phyloP scores from a whole-genome alignment of 2,113 vertebrate species.

The Baryphthengus martii region DNA sequence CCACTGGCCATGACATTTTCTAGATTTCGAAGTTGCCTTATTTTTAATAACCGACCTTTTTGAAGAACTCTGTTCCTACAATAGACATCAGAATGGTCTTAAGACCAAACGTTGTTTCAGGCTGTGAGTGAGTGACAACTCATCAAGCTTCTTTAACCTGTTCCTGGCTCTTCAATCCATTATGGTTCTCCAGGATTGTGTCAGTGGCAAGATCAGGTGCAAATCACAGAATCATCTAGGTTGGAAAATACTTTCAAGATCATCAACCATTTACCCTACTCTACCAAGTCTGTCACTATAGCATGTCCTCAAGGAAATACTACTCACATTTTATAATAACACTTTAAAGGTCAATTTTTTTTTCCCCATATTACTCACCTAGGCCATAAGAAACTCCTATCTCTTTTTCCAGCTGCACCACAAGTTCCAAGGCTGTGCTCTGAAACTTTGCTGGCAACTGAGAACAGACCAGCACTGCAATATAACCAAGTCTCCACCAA shows the following conservation, averaged over 20 bases:
- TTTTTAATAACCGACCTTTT: background rate
- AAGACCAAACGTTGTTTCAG: background rate
- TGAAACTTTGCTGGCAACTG: background rate
- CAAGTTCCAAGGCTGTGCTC: background rate
- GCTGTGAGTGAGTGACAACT: background rate
- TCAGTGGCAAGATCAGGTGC: background rate
- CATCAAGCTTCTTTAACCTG: background rate
- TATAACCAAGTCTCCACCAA: background rate
- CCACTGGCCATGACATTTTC: too few relatives aligned
- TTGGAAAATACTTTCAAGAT: too few relatives aligned
- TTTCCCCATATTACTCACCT: background rate
- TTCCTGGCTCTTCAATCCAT: background rate
- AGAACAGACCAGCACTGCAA: background rate
- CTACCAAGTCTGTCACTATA: too few relatives aligned
- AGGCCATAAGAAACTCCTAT: background rate
- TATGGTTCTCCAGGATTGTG: background rate
- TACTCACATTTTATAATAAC: background rate
- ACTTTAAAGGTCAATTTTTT: background rate
- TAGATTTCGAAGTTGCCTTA: background rate
- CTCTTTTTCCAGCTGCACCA: background rate
- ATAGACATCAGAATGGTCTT: background rate
- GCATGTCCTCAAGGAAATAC: too few relatives aligned
- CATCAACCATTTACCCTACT: too few relatives aligned
- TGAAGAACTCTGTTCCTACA: background rate
- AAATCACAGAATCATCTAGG: too few relatives aligned